Evolutionary conservation across 2,113 vertebrate genomes (phyloP), one percentile per base, ranked within the genome.

Genomic region (Opisthocomus hoazin): DNA sequence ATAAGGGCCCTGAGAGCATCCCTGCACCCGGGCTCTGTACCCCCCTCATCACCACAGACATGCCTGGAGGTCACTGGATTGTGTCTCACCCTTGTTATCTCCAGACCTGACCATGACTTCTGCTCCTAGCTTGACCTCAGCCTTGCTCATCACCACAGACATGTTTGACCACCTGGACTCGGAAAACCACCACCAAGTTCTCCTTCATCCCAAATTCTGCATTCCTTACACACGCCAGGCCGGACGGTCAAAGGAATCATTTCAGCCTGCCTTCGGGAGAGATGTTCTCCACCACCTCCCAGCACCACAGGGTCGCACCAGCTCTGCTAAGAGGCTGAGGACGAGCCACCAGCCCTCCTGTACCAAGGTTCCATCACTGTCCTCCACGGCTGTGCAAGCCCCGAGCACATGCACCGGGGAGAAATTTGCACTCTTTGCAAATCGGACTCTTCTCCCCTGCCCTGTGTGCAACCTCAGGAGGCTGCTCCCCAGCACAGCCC

Each of bases 81-180:
- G 9, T 18, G 22, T 12, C 60, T 64, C 63, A 34, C 36, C 48
- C 48, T 37, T 27, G 30, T 56, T 22, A 73, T 11, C 57, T 77
- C 53, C 76, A 86, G 29, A 51, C 48, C 37, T 16, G 37, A 46
- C 17, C 3, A 0, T 7, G 16, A 36, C 48, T 60, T 53, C 8
- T 9, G 3, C 45, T 65, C 57, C n/a, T 37, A 23, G 46, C 53
- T 70, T 76, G 50, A 14, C 34, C n/a, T 76, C 82, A 48, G 37
- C 43, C 69, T 70, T 58, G 34, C 50, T 46, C 56, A 46, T 13
- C 51, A 43, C n/a, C 79, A 14, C 11, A 7, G 34, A 43, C 4
- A 3, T 5, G 2, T 27, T 41, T 17, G 64, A 77, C 20, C 1
- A 2, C 15, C 5, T 0, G 21, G 45, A 34, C 21, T 6, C 41